Percentiles rank a stretch among this genome's conserved stretches.
These are phyloP conservation scores for Alviniconcha marisindica DNA, from an alignment of 1,140 invertebrate species.

Conservation along the genomic window DNA sequence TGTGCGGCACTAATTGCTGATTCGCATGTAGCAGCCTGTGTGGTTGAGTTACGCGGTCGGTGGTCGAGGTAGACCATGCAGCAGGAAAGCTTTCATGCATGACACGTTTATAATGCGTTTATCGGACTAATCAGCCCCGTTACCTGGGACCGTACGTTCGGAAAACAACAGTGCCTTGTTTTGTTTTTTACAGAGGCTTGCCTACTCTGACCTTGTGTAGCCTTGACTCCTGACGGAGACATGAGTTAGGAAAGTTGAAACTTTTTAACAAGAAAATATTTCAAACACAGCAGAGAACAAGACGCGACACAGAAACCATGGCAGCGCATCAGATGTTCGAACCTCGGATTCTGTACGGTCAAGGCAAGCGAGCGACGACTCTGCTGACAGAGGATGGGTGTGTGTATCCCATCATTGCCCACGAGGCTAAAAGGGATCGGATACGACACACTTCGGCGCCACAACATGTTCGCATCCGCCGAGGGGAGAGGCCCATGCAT, in stretches of 20 bases:
- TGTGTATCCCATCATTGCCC: constrained; percentile 61
- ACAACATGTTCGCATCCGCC: constrained; percentile 40
- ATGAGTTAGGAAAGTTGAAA: too few species aligned
- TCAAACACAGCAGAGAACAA: too few species aligned
- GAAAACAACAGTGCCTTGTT: not conserved
- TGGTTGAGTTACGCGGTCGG: not conserved
- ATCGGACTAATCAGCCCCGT: constrained; percentile 14
- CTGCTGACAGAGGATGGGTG: constrained; percentile 60
- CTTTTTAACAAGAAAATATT: too few species aligned
- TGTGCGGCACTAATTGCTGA: not conserved
- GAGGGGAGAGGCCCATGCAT: constrained; percentile 59
- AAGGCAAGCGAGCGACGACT: constrained; percentile 60
- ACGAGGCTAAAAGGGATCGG: constrained; percentile 42
- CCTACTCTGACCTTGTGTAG: too few species aligned
- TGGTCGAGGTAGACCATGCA: not conserved
- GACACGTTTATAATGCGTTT: not conserved
- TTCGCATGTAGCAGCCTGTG: not conserved
- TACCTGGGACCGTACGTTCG: constrained; percentile 8
- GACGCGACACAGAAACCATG: constrained; percentile 10
- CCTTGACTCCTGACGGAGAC: too few species aligned
- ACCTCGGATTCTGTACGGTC: constrained; percentile 44
- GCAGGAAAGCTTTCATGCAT: not conserved
- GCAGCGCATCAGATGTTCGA: constrained; percentile 38
- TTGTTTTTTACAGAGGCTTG: too few species aligned
- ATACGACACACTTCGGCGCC: constrained; percentile 43